These are phyloP conservation scores for Simalia tracyae DNA, from an alignment of 2,797 vertebrate genomes.

Conservation along the genomic window DNA sequence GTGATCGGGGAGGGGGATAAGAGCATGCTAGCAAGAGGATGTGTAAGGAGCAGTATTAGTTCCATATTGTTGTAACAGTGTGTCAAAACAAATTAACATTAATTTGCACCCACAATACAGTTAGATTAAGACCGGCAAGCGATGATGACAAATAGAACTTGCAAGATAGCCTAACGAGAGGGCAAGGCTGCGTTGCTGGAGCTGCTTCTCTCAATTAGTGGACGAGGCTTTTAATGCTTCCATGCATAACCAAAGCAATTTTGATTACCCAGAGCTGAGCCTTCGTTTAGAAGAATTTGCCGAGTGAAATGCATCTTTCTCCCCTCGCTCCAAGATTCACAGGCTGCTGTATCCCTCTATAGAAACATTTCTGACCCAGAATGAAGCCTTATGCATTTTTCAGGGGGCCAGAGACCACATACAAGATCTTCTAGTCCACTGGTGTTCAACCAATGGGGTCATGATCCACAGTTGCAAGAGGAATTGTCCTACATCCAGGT, in stretches of 20 bases:
- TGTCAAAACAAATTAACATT: constrained; percentile 82
- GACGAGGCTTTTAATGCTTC: constrained; percentile 92
- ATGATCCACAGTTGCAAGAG: neutral
- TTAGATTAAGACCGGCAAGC: constrained; percentile 71
- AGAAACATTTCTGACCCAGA: constrained; percentile 74
- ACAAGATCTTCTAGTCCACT: neutral
- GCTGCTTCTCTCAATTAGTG: constrained; percentile 91
- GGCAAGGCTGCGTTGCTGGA: constrained; percentile 76
- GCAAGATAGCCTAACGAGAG: constrained; percentile 87
- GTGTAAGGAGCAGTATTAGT: constrained; percentile 21
- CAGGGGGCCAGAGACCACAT: neutral
- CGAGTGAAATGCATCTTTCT: constrained; percentile 66
- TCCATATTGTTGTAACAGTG: constrained; percentile 73
- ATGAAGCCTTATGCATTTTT: constrained; percentile 60
- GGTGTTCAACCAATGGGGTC: neutral
- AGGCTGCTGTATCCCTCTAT: neutral
- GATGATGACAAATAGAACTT: constrained; percentile 81
- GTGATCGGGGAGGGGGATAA: constrained; percentile 27
- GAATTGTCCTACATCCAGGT: neutral
- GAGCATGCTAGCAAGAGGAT: constrained; percentile 7
- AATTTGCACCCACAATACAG: constrained; percentile 76
- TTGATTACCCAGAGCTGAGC: constrained; percentile 85
- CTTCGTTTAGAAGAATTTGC: constrained; percentile 85
- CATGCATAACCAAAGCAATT: constrained; percentile 90
- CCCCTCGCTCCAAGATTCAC: neutral